Conservation (phyloP, 2,113 vertebrate species). For the Hippolais icterina region DNA sequence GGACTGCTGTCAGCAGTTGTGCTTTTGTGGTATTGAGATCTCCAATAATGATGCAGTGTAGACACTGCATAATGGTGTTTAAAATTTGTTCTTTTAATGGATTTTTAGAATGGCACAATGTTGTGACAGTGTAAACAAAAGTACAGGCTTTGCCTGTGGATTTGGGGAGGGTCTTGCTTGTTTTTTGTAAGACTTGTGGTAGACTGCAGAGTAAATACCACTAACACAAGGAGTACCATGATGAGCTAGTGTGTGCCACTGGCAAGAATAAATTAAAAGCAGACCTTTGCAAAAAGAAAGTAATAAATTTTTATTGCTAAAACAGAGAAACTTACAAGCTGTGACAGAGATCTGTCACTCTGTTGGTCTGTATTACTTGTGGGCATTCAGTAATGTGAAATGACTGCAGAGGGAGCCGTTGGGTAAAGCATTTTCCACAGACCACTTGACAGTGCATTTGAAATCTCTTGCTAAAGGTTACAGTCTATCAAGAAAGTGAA, state of each 20-base stretch:
- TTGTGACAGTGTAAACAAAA: background rate
- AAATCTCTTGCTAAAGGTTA: background rate
- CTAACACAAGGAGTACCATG: background rate
- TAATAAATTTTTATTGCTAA: background rate
- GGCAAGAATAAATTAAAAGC: background rate
- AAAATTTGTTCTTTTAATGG: background rate
- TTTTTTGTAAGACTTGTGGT: background rate
- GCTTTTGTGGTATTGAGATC: background rate
- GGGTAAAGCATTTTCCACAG: background rate
- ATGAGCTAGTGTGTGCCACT: background rate
- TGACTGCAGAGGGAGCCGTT: constrained; percentile 47
- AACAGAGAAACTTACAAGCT: background rate
- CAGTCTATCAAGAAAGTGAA: background rate
- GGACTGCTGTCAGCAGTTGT: background rate
- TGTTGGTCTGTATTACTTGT: background rate
- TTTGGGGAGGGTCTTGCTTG: background rate
- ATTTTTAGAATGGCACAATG: background rate
- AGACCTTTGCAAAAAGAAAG: background rate
- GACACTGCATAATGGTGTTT: background rate
- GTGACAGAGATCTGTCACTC: background rate
- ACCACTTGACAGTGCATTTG: background rate
- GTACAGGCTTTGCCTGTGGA: background rate
- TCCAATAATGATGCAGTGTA: background rate
- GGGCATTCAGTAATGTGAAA: background rate
- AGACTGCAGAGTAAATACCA: background rate